Percentiles rank a stretch among this genome's conserved stretches.
These are phyloP conservation scores for Microtus pennsylvanicus DNA, from an alignment of 2,113 vertebrate genomes.

Conservation along the genomic window DNA sequence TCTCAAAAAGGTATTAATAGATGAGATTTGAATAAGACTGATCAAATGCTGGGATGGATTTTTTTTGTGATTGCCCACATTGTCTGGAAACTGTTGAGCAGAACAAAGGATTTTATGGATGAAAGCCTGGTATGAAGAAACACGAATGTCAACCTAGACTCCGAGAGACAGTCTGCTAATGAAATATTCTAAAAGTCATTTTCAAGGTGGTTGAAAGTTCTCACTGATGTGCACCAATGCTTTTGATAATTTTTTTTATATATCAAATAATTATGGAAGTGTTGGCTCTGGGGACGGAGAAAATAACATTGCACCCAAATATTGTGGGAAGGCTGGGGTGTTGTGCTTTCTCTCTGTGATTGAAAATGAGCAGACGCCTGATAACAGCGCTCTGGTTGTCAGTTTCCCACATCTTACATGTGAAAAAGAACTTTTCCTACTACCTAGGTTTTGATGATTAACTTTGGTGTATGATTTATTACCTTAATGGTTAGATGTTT, in stretches of 20 bases:
- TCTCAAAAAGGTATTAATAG: constrained; percentile 87
- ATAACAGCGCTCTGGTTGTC: constrained; percentile 33
- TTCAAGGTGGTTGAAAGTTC: constrained; percentile 89
- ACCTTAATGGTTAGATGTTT: constrained; percentile 55
- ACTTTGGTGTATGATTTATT: constrained; percentile 57
- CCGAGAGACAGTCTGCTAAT: constrained; percentile 90
- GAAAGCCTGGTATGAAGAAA: constrained; percentile 89
- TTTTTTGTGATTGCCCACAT: constrained; percentile 87
- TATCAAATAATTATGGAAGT: constrained; percentile 85
- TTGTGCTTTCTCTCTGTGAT: constrained; percentile 41
- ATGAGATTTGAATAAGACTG: constrained; percentile 88
- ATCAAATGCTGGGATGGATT: constrained; percentile 86
- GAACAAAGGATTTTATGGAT: constrained; percentile 89
- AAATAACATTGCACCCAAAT: constrained; percentile 82
- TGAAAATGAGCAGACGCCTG: constrained; percentile 49
- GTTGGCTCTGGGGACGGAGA: constrained; percentile 81
- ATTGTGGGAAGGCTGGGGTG: constrained; percentile 63
- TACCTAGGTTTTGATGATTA: constrained; percentile 43
- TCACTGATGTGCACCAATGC: constrained; percentile 86
- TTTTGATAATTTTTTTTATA: constrained; percentile 83
- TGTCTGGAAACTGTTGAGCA: constrained; percentile 87
- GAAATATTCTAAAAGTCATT: constrained; percentile 91
- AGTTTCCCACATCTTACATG: constrained; percentile 54
- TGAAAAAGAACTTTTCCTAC: constrained; percentile 47
- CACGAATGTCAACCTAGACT: constrained; percentile 87